phyloP scores from a whole-genome alignment of 2,888 invertebrate genomes.

The Eutolmus rufibarbis region DNA sequence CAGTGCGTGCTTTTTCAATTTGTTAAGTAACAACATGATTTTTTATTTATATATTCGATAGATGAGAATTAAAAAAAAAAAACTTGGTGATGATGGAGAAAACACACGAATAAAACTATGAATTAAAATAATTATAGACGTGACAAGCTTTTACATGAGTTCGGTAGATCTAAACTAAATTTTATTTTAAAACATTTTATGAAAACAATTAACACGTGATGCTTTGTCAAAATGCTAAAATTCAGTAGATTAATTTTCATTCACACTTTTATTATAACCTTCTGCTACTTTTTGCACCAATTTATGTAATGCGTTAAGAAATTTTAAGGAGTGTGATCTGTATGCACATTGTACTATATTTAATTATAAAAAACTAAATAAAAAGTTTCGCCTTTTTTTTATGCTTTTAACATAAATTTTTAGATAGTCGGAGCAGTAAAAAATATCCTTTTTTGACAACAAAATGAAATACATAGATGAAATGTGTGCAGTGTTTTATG shows the following conservation, averaged over 20 bases:
- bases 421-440: too few relatives aligned
- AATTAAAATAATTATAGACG: not conserved
- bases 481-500: too few relatives aligned
- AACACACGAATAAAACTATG: not conserved
- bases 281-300: not conserved
- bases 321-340: not conserved
- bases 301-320: not conserved
- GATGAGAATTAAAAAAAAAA: not conserved
- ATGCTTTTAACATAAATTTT: too few relatives aligned
- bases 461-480: too few relatives aligned
- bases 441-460: too few relatives aligned
- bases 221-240: not conserved
- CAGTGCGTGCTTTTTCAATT: conserved; percentile 48
- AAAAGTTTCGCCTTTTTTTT: too few relatives aligned
- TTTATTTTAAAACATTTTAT: not conserved
- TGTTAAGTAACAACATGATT: conserved; percentile 14
- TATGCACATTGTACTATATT: not conserved
- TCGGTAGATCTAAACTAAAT: not conserved
- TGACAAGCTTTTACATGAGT: not conserved
- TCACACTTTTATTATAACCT: not conserved
- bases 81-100: not conserved
- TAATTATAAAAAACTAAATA: not conserved
- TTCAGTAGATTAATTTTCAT: not conserved
- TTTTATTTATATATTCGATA: conserved; percentile 22
- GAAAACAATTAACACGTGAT: not conserved